Evolutionary conservation across 2,797 vertebrate species (phyloP).

Genomic region (Argyrosomus regius): DNA sequence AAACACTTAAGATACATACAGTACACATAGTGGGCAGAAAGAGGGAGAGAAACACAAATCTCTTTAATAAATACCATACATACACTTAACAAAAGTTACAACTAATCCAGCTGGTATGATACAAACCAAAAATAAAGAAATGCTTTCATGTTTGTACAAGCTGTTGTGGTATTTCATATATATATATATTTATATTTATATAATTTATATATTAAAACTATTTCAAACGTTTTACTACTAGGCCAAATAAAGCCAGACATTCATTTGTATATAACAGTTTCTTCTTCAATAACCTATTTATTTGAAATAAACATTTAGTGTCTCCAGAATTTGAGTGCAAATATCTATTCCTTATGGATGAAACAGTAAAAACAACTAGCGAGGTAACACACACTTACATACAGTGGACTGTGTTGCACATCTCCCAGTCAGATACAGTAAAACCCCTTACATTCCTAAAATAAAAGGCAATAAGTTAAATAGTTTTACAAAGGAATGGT

Average conservation of each 20-base stretch:
- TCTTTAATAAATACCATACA: constrained; percentile 93
- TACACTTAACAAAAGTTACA: constrained; percentile 93
- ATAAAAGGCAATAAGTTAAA: constrained; percentile 91
- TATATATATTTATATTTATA: constrained; percentile 79
- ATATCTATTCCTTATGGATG: constrained; percentile 84
- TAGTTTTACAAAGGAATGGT: constrained; percentile 84
- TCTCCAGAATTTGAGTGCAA: constrained; percentile 87
- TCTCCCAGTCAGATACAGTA: constrained; percentile 86
- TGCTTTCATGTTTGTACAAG: constrained; percentile 98
- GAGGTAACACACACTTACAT: constrained; percentile 83
- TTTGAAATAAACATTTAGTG: constrained; percentile 87
- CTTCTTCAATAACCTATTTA: constrained; percentile 80
- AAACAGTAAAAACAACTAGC: constrained; percentile 82
- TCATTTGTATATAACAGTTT: constrained; percentile 92
- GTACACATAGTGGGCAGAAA: constrained; percentile 87
- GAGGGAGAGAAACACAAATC: constrained; percentile 90
- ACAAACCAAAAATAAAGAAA: constrained; percentile 92
- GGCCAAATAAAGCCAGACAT: constrained; percentile 97
- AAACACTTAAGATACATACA: constrained; percentile 89
- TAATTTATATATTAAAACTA: constrained; percentile 90
- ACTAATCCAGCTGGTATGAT: constrained; percentile 94
- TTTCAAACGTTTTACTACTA: constrained; percentile 91
- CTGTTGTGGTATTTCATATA: constrained; percentile 90
- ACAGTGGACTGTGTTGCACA: constrained; percentile 84
- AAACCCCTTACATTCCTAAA: constrained; percentile 91